phyloP scores from a whole-genome alignment of 1,140 invertebrate genomes.

The Pectinophora gossypiella region DNA sequence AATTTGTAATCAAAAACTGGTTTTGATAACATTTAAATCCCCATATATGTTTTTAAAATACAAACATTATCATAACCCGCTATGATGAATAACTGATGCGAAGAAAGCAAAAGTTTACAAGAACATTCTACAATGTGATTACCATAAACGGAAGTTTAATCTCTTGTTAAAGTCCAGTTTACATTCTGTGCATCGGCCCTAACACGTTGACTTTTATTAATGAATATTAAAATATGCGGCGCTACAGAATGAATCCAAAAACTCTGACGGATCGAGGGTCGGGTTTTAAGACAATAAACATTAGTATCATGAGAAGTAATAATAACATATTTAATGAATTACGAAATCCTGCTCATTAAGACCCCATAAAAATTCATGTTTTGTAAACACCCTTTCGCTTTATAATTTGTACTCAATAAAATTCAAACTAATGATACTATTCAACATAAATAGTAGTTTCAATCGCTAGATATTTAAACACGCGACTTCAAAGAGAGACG shows the following conservation, averaged over 20 bases:
- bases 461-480: constrained; percentile 3
- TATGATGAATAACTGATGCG: too few species aligned
- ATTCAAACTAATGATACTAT: constrained; percentile 24
- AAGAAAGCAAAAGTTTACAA: background rate
- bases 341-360: constrained; percentile 15
- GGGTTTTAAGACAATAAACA: constrained; percentile 41
- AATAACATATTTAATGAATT: constrained; percentile 2
- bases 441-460: constrained; percentile 22
- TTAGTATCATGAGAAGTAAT: constrained; percentile 27
- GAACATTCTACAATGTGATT: background rate
- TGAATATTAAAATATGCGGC: constrained; percentile 56
- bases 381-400: constrained; percentile 12
- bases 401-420: constrained; percentile 33
- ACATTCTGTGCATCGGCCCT: constrained; percentile 14
- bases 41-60: too few species aligned
- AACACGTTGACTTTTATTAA: constrained; percentile 49
- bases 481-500: constrained; percentile 40
- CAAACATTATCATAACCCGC: too few species aligned
- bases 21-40: too few species aligned
- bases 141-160: background rate
- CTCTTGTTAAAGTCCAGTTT: background rate
- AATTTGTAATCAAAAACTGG: too few species aligned
- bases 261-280: background rate
- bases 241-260: background rate
- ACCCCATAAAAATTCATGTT: constrained; percentile 20